Evolutionary conservation across 2,797 vertebrate genomes (phyloP).

Genomic region (Lithobates sylvaticus): DNA sequence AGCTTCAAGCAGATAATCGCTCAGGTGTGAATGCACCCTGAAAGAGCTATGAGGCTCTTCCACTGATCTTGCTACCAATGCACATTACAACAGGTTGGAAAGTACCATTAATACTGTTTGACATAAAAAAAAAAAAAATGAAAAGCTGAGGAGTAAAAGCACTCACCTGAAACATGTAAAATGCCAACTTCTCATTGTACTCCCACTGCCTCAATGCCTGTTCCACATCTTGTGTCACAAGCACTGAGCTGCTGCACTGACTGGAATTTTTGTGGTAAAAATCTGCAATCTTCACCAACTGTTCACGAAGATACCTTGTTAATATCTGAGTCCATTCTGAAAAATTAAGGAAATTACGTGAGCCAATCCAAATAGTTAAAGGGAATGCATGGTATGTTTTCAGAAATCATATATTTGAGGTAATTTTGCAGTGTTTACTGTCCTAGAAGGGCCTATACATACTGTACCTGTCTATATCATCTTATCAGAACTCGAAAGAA

Average conservation of each 20-base stretch:
- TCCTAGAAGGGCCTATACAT: background rate
- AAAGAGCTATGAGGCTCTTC: too few relatives aligned
- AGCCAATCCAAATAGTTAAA: background rate
- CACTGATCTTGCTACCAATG: background rate
- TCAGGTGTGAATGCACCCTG: too few relatives aligned
- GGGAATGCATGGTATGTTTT: background rate
- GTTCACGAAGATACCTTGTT: slow-evolving; percentile 78
- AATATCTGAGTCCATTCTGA: slow-evolving; percentile 81
- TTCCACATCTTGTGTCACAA: slow-evolving; percentile 74
- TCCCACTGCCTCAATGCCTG: slow-evolving; percentile 80
- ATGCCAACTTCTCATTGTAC: slow-evolving; percentile 79
- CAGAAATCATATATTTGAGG: too few relatives aligned
- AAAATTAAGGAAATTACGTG: background rate
- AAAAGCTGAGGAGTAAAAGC: too few relatives aligned
- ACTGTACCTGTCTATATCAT: too few relatives aligned
- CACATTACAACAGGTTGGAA: background rate
- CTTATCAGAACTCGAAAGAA: too few relatives aligned
- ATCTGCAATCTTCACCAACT: slow-evolving; percentile 77
- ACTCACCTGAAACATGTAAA: slow-evolving; percentile 81
- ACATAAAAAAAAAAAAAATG: too few relatives aligned
- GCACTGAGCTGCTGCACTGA: slow-evolving; percentile 62
- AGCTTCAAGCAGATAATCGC: too few relatives aligned
- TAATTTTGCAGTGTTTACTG: background rate
- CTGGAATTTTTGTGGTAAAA: slow-evolving; percentile 73
- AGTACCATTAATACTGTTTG: background rate